A percentile compares a stretch with the other conserved stretches of the same genome.
phyloP scores from a whole-genome alignment of 2,888 invertebrate species.

The Callimorpha dominula region DNA sequence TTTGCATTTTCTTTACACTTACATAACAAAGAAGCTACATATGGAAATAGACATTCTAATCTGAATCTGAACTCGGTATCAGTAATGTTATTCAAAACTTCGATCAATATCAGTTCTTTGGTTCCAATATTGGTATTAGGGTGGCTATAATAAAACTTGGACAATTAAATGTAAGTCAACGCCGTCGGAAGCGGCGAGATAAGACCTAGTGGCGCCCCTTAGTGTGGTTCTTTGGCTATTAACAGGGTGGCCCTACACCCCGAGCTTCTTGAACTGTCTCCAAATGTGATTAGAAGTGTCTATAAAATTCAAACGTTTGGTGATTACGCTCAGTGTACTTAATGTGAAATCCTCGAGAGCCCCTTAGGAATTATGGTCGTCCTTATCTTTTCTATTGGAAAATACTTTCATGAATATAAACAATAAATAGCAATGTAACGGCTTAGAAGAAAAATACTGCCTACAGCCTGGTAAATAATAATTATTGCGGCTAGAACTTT shows the following conservation, averaged over 20 bases:
- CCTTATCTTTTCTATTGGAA: slow-evolving; percentile 40
- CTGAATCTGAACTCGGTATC: slow-evolving; percentile 54
- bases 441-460: neutral
- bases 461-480: neutral
- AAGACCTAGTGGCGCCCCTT: slow-evolving; percentile 78
- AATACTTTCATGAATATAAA: slow-evolving; percentile 39
- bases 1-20: slow-evolving; percentile 43
- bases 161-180: slow-evolving; percentile 84
- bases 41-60: slow-evolving; percentile 35
- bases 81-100: slow-evolving; percentile 66
- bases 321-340: slow-evolving; percentile 46
- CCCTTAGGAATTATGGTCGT: slow-evolving; percentile 41
- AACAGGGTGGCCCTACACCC: slow-evolving; percentile 71
- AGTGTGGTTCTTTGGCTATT: slow-evolving; percentile 77
- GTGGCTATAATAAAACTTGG: slow-evolving; percentile 82
- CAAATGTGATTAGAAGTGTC: slow-evolving; percentile 67
- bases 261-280: slow-evolving; percentile 67
- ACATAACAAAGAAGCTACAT: slow-evolving; percentile 38
- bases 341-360: slow-evolving; percentile 48
- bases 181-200: slow-evolving; percentile 76
- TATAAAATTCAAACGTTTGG: slow-evolving; percentile 62
- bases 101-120: slow-evolving; percentile 67
- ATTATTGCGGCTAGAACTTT: neutral
- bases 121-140: slow-evolving; percentile 77
- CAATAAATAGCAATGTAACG: slow-evolving; percentile 34